Evolutionary conservation across 2,113 vertebrate genomes (phyloP).

Genomic region (Erpornis zantholeuca): DNA sequence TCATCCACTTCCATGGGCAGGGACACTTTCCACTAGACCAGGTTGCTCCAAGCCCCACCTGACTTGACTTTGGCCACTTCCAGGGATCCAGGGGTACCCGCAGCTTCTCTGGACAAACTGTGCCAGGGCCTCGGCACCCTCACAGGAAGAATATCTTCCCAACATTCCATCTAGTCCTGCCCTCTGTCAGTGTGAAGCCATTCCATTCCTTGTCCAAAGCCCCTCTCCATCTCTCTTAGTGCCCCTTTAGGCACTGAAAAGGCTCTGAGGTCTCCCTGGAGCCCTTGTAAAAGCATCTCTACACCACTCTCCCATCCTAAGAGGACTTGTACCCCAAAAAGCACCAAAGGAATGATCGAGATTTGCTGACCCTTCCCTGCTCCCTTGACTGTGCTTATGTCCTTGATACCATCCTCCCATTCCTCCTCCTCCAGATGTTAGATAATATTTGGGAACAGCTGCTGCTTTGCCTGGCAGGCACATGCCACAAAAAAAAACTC

Average conservation of each 20-base stretch:
- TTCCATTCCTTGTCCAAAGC: neutral
- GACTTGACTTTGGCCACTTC: no score
- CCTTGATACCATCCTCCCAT: neutral
- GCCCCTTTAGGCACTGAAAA: neutral
- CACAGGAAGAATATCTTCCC: neutral
- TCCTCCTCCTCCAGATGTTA: neutral
- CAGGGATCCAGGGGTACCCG: neutral
- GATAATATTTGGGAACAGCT: neutral
- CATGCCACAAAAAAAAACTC: neutral
- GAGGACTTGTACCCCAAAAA: neutral
- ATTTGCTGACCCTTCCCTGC: neutral
- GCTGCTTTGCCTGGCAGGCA: neutral
- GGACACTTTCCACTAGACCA: accelerated
- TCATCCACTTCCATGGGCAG: neutral
- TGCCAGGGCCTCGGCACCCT: neutral
- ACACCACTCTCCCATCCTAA: neutral
- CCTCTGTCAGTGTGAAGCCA: neutral
- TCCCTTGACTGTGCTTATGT: neutral
- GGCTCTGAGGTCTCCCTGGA: neutral
- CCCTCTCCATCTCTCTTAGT: neutral
- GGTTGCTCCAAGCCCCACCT: accelerated
- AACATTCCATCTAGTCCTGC: neutral
- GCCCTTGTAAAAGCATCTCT: neutral
- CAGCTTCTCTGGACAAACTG: neutral
- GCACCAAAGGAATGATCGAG: neutral